Percentiles rank a stretch among this genome's conserved stretches.
phyloP scores from a whole-genome alignment of 2,888 invertebrate genomes.

The Synergus gifuensis region DNA sequence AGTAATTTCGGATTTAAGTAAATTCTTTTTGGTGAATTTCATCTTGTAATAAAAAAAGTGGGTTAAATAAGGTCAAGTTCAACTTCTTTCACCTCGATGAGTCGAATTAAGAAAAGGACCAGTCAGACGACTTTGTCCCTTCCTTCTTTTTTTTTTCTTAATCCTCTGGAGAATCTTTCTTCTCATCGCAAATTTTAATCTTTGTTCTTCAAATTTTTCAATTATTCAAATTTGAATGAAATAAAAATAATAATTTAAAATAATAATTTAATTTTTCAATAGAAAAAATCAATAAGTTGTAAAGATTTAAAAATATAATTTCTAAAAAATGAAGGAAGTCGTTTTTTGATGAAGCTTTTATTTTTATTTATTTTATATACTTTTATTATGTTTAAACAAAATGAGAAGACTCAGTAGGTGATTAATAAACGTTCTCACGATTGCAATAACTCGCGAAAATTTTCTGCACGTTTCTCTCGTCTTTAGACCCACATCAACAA shows the following conservation, averaged over 20 bases:
- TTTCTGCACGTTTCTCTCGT: too few species aligned
- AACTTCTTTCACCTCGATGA: not conserved
- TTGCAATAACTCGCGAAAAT: too few species aligned
- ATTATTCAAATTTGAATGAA: too few species aligned
- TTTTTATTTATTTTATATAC: not conserved
- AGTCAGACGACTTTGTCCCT: conserved; percentile 22
- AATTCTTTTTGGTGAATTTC: too few species aligned
- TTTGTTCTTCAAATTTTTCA: not conserved
- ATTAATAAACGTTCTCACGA: not conserved
- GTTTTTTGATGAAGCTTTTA: not conserved
- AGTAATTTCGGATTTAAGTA: too few species aligned
- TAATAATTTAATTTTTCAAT: not conserved
- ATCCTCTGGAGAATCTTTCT: not conserved
- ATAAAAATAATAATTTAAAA: too few species aligned
- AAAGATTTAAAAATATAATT: not conserved
- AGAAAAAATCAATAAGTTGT: not conserved
- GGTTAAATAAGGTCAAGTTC: not conserved
- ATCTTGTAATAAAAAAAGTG: not conserved
- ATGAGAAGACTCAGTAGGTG: not conserved
- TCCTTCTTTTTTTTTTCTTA: not conserved
- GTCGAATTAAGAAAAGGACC: not conserved
- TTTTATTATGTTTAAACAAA: not conserved
- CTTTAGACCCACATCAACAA: not conserved
- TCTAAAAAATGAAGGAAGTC: not conserved
- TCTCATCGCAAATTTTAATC: not conserved